Base-by-base conservation (phyloP, 2,797 vertebrate genomes). In the Acrocephalus scirpaceus region DNA sequence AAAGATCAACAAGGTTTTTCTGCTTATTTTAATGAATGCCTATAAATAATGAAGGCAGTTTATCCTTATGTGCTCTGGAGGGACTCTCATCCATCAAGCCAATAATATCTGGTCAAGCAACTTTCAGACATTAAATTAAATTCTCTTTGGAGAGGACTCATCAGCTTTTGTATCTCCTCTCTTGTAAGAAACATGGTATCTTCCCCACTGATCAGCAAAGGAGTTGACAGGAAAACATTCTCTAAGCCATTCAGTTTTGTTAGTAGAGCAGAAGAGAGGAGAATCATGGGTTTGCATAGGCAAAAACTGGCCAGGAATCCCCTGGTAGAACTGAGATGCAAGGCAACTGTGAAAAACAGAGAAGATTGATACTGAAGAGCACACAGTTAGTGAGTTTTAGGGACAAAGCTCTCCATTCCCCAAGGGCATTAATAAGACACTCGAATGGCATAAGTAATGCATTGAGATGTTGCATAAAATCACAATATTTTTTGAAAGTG, bases 21-120 rank as follows among this genome's bases (percentile, higher is more conserved):
- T 93, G 36, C 79, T 92, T 92, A 71, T 45, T 90, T 85, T 95
- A 95, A 95, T 94, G 86, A 97, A 96, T 92, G 36, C 26, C 78
- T 80, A 92, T 92, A 95, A 96, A 96, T 91, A 96, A 96, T 62
- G 85, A 95, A 95, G 76, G 74, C 7, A 5, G 67, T 40, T 82
- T 93, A 92, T 84, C 92, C 93, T 44, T 82, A 44, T 93, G 92
- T 78, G 67, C 56, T 90, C 62, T 23, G 4, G 51, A 94, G 76
- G 65, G 76, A 93, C 64, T 86, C 58, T 78, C 90, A 92, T 93
- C 93, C 86, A 95, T 95, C 91, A 95, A 93, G 50, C 57, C 91
- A 94, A 82, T 73, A 93, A 94, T 92, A 94, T 74, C 54, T 91
- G 70, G 91, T 91, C 92, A 96, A 95, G 76, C 67, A 95, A 96